phyloP scores from a whole-genome alignment of 2,888 invertebrate genomes.

The Apoda limacodes region DNA sequence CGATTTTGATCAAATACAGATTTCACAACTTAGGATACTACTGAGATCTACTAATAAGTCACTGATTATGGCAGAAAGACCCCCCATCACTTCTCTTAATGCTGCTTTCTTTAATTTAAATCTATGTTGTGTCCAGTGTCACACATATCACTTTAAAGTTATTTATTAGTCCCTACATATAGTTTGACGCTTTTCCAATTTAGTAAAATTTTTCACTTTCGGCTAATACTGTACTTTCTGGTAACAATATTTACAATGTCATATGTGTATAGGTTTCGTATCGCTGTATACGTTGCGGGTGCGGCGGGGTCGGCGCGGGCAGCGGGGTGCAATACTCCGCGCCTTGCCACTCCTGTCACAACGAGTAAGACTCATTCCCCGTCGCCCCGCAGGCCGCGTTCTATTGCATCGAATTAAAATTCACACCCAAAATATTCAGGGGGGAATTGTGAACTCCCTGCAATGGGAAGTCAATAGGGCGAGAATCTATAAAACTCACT shows the following conservation, averaged over 20 bases:
- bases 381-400: constrained; percentile 52
- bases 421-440: constrained; percentile 79
- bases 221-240: constrained; percentile 24
- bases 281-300: constrained; percentile 20
- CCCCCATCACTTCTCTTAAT: too few species aligned
- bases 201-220: too few species aligned
- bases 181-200: too few species aligned
- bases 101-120: not conserved
- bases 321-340: constrained; percentile 21
- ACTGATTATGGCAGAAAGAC: constrained; percentile 42
- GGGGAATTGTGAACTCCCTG: constrained; percentile 73
- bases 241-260: constrained; percentile 34
- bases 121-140: not conserved
- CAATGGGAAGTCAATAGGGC: constrained; percentile 77
- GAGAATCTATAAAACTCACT: constrained; percentile 77
- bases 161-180: too few species aligned
- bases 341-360: constrained; percentile 55
- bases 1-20: not conserved
- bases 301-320: constrained; percentile 20
- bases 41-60: constrained; percentile 56
- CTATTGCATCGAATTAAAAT: constrained; percentile 82
- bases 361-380: constrained; percentile 35
- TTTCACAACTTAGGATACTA: constrained; percentile 45
- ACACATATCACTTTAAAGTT: not conserved
- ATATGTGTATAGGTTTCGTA: constrained; percentile 35